Evolutionary conservation across 2,113 vertebrate species (phyloP).

Genomic region (Oryctolagus cuniculus): mOryCun1.1 NC_091439.1:54307001-54307500

Average conservation of each 20-base stretch:
- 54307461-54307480: not conserved
- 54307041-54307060: not conserved
- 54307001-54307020: not conserved
- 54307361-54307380: conserved; percentile 13
- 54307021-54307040: not conserved
- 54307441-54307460: not conserved
- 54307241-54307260: not conserved
- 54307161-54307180: too few relatives aligned
- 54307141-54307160: not conserved
- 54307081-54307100: not conserved
- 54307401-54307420: not conserved
- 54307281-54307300: not conserved
- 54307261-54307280: not conserved
- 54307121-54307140: not conserved
- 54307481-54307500: conserved; percentile 2
- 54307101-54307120: not conserved
- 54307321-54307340: not conserved
- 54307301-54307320: not conserved
- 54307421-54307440: not conserved
- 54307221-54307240: not conserved
- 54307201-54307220: not conserved
- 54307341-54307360: conserved; percentile 32
- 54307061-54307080: not conserved
- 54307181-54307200: not conserved
- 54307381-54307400: not conserved